Evolutionary conservation across 1,140 invertebrate species (phyloP).

Genomic region (Aphelinus atriplicis): DNA sequence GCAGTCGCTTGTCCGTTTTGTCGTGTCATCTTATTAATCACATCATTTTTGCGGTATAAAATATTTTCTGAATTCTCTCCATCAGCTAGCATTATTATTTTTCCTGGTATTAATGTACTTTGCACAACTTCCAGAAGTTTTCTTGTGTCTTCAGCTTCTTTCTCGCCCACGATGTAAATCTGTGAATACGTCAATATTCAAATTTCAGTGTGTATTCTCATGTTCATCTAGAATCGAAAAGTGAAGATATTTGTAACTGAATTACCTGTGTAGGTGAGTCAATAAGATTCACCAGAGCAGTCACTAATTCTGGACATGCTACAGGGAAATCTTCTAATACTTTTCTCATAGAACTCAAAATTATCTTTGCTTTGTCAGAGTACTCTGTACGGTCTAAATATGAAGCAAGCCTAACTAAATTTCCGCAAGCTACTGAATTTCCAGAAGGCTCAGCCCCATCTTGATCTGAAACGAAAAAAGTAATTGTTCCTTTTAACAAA

Average conservation of each 20-base stretch:
- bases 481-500: not conserved
- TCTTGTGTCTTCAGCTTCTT: slow-evolving; percentile 73
- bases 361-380: slow-evolving; percentile 69
- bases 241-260: too few species aligned
- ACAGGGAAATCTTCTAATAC: slow-evolving; percentile 70
- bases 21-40: slow-evolving; percentile 60
- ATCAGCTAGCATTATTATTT: slow-evolving; percentile 76
- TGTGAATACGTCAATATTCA: slow-evolving; percentile 47
- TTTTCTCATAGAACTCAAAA: slow-evolving; percentile 74
- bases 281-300: slow-evolving; percentile 75
- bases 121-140: slow-evolving; percentile 75
- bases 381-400: slow-evolving; percentile 73
- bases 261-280: slow-evolving; percentile 75
- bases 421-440: slow-evolving; percentile 88
- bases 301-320: slow-evolving; percentile 83
- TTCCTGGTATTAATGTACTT: slow-evolving; percentile 74
- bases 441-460: slow-evolving; percentile 93
- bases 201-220: too few species aligned
- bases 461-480: slow-evolving; percentile 75
- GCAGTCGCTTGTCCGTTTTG: slow-evolving; percentile 73
- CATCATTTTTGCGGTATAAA: slow-evolving; percentile 53
- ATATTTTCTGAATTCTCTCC: slow-evolving; percentile 54
- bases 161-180: slow-evolving; percentile 75
- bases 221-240: too few species aligned
- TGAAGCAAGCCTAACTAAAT: slow-evolving; percentile 79